Evolutionary conservation across 2,113 vertebrate genomes (phyloP), one percentile per base, ranked within the genome.

Genomic region (Anser brachyrhynchus): DNA sequence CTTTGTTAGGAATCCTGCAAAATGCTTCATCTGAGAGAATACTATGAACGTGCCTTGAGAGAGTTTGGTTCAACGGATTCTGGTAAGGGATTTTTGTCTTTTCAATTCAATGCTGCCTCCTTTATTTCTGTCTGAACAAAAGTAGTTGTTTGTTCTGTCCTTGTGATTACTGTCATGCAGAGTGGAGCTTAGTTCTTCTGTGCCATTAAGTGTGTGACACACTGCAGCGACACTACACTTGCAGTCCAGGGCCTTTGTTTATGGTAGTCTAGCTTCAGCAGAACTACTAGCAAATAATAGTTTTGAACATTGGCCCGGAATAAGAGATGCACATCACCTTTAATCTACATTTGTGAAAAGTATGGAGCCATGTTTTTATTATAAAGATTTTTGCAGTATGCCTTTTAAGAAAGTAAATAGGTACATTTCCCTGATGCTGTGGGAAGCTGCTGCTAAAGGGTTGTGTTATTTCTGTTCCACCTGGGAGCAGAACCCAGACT

Each of bases 1-100:
- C 49, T 96, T 92, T 96, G 59, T 87, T 93, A 99, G 99, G 98
- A 99, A 86, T 97, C 92, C 37, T 98, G 98, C 66, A 99, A 98
- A 95, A 99, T 99, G 96, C 96, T 91, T 81, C 92, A 98, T 84
- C 96, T 99, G 92, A 98, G 99, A 95, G 99, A 99, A 67, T 99
- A 98, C 96, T 99, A 99, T 10, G 99, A 99, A 96, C 98, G 99
- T 67, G 99, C 98, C 22, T 97, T 99, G 96, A 98, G 99, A 89
- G 99, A 99, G 93, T 99, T 99, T 67, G 99, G 99, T 89, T 98
- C 98, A 75, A 91, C 94, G 13, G 98, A 98, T 87, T 98, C 98
- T 14, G 99, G 99, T 99, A 97, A 98, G 97, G 88, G 39, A 29
- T 66, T 97, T 52, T 76, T 3, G 39, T 91, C 91, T 10, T 49